Base-by-base conservation (phyloP, 2,888 invertebrate species). In the Bhutanitis thaidina region DNA sequence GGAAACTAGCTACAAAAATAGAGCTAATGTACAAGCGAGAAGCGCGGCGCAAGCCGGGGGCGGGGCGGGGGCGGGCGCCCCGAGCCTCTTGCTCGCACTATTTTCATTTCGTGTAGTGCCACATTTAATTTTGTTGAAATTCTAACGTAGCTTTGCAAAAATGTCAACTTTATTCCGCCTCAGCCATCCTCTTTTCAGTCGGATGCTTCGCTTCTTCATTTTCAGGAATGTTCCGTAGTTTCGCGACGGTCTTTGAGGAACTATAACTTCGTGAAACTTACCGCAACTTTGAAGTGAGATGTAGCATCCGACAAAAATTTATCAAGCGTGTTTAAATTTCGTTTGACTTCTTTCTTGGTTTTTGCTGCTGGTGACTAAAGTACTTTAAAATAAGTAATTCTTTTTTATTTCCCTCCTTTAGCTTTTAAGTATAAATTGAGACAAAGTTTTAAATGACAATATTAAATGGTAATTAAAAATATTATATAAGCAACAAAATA, bases 71-170 rank as follows among this genome's bases (percentile, higher is more conserved):
- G 35, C 48, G 52, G 29, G 32, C 40, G 40, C 38, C 32, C 56
- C 49, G 45, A 41, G 52, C 53, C 48, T 62, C 62, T 45, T 64
- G 60, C 76, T 75, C 76, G 74, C 80, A 84, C 86, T 83, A 87
- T 82, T 84, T 83, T 84, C 85, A 86, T 86, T 88, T 77, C 81
- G 76, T 80, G 81, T 84, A 82, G 77, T 85, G 89, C 86, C 89
- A 89, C 88, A 87, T 90, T 89, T 89, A 89, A 90, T 90, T 90
- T 90, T 69, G 82, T 74, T 85, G 89, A 88, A 89, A 89, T 87
- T 89, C 87, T 79, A 77, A 80, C 83, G 82, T 84, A 85, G 88
- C 89, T 86, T 86, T 86, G 80, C 89, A 89, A 89, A 89, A 89
- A 89, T 89, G 89, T 88, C 88, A 89, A 89, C 86, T 87, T 84